phyloP scores from a whole-genome alignment of 64 coral and sea anemone genomes.

The Montipora efflorescens region DNA sequence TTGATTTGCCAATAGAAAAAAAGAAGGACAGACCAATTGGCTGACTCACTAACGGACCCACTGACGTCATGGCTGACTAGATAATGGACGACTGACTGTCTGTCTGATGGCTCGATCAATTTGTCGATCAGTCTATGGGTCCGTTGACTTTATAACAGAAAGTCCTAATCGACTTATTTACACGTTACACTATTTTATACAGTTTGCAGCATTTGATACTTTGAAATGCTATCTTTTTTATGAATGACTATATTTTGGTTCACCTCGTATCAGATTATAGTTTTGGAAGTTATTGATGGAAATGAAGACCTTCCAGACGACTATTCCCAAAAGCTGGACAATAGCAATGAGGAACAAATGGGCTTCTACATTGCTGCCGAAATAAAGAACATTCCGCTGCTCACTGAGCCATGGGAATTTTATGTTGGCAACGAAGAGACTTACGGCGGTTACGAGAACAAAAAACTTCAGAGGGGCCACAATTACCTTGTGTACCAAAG shows the following conservation, averaged over 20 bases:
- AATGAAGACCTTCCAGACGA: neutral
- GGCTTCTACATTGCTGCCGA: slow-evolving; percentile 49
- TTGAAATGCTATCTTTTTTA: neutral
- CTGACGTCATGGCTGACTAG: no score
- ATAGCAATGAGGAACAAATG: neutral
- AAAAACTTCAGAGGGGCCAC: neutral
- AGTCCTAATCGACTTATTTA: neutral
- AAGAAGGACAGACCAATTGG: no score
- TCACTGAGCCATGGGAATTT: neutral
- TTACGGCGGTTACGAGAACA: slow-evolving; percentile 9
- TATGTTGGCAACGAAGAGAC: slow-evolving; percentile 31
- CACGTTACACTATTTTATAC: neutral
- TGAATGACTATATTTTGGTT: neutral
- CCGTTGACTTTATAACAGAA: no score
- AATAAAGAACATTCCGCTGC: neutral
- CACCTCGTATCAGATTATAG: slow-evolving; percentile 28
- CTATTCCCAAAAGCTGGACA: neutral
- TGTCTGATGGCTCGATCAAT: no score
- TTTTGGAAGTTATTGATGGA: neutral
- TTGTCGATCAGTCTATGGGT: no score
- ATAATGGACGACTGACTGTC: no score
- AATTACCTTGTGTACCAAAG: slow-evolving; percentile 30
- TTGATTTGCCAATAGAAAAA: no score
- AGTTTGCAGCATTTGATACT: neutral
- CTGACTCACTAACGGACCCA: no score